Evolutionary conservation across 2,113 vertebrate genomes (phyloP), one percentile per base, ranked within the genome.

Genomic region (Leptobrachium leishanense): DNA sequence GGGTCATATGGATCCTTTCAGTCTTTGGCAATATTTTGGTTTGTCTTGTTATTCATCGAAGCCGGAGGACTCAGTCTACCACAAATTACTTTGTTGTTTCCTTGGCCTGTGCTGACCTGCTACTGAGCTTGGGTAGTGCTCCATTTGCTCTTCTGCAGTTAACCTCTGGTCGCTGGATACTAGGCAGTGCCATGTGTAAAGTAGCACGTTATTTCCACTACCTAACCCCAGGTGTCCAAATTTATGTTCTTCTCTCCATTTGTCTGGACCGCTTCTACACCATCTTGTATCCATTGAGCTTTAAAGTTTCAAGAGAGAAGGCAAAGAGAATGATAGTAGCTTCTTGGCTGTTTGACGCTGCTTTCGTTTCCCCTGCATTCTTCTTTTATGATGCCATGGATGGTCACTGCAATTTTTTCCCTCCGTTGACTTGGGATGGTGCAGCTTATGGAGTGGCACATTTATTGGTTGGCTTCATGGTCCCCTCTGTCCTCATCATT

Each of bases 31-130:
- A 98, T 76, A 92, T 91, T 2, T 90, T 98, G 0, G 94, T 98
- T 2, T 98, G 95, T 81, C 63, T 98, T 78, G 95, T 97, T 79
- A 96, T 99, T 89, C 95, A 95, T 71, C 91, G 97, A 67, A 99
- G 97, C 81, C 90, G 97, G 31, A 90, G 96, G 81, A 94, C 94
- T 6, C 96, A 98, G 74, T 98, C 96, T 20, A 96, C 96, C 67
- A 96, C 96, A 72, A 97, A 98, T 88, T 98, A 97, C 81, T 98
- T 98, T 6, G 96, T 98, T 71, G 95, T 95, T 77, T 96, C 97
- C 6, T 88, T 99, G 93, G 97, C 97, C 0, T 97, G 95, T 0
- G 95, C 96, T 0, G 97, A 99, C 83, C 88, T 98, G 3, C 91
- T 98, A 40, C 63, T 94, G 82, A 96, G 93, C 1, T 43, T 95